A percentile compares a stretch with the other conserved stretches of the same genome.
Evolutionary conservation across 2,113 vertebrate genomes (phyloP).

Genomic region (Genyomyrus donnyi): DNA sequence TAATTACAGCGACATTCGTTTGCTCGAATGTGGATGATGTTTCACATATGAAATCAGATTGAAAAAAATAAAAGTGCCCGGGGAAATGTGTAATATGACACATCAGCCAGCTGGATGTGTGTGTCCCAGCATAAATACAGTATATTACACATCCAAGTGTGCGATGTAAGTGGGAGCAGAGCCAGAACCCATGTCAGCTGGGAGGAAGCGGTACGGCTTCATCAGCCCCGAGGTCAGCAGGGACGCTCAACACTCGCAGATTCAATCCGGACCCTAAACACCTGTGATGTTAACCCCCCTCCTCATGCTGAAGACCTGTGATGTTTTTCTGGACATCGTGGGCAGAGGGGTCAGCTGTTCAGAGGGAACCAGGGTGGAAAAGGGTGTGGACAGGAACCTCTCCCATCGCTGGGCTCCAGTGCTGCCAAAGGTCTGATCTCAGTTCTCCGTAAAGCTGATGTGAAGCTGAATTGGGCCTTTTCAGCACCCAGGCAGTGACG

Average conservation of each 20-base stretch:
- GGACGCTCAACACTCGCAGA: background rate
- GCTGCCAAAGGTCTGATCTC: constrained; percentile 55
- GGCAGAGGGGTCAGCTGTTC: constrained; percentile 10
- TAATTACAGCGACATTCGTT: background rate
- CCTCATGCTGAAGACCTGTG: background rate
- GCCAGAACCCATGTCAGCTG: background rate
- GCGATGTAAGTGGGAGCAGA: background rate
- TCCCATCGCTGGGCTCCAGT: constrained; percentile 28
- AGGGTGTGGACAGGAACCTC: constrained; percentile 31
- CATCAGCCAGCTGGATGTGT: background rate
- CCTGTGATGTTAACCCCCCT: background rate
- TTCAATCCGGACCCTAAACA: background rate
- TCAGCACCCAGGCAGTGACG: constrained; percentile 24
- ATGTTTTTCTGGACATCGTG: background rate
- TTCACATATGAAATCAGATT: background rate
- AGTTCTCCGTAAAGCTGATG: constrained; percentile 44
- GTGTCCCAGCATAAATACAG: background rate
- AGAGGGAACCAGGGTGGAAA: constrained; percentile 9
- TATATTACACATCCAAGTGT: background rate
- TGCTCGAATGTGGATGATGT: background rate
- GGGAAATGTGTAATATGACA: background rate
- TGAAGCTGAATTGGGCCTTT: constrained; percentile 36
- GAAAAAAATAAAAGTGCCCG: background rate
- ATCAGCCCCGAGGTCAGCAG: constrained; percentile 10
- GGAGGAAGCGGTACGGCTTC: background rate